phyloP scores from a whole-genome alignment of 2,888 invertebrate species.

The Agrilus cyanescens region DNA sequence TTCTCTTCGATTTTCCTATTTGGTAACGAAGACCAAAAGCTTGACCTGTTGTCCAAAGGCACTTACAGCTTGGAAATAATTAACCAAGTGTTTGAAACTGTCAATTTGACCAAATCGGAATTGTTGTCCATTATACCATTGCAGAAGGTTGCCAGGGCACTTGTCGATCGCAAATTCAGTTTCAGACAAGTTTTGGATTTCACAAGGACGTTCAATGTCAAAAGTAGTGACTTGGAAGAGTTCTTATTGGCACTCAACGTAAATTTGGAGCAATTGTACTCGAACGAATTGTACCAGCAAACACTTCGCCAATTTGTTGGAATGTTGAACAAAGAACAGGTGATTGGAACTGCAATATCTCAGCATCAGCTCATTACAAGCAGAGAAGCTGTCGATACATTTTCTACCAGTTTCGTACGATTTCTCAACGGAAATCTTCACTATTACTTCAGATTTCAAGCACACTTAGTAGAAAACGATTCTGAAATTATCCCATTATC shows the following conservation, averaged over 20 bases:
- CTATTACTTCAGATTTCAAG: too few species aligned
- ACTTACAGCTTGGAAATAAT: conserved; percentile 11
- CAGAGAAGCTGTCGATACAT: not conserved
- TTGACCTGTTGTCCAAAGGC: conserved; percentile 10
- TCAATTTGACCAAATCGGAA: conserved; percentile 7
- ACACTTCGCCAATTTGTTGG: conserved; percentile 7
- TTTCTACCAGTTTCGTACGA: too few species aligned
- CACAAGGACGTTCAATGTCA: conserved; percentile 5
- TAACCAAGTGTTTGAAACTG: conserved; percentile 3
- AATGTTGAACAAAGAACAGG: conserved; percentile 8
- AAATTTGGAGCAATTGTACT: conserved; percentile 5
- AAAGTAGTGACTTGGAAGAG: conserved; percentile 2
- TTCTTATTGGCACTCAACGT: conserved; percentile 8
- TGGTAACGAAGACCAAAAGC: conserved; percentile 8
- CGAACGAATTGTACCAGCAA: conserved; percentile 6
- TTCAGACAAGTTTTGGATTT: conserved; percentile 1
- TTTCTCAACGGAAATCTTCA: too few species aligned
- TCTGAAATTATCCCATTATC: too few species aligned
- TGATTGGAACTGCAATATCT: conserved; percentile 8
- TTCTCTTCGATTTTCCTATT: conserved; percentile 8
- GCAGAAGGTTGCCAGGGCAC: conserved; percentile 1
- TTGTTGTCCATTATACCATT: conserved; percentile 8
- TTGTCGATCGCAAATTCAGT: not conserved
- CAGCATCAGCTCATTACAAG: conserved; percentile 8
- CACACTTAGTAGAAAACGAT: too few species aligned